Base-by-base conservation (phyloP, 1,140 invertebrate species). In the Pachyrhynchus sulphureomaculatus region DNA sequence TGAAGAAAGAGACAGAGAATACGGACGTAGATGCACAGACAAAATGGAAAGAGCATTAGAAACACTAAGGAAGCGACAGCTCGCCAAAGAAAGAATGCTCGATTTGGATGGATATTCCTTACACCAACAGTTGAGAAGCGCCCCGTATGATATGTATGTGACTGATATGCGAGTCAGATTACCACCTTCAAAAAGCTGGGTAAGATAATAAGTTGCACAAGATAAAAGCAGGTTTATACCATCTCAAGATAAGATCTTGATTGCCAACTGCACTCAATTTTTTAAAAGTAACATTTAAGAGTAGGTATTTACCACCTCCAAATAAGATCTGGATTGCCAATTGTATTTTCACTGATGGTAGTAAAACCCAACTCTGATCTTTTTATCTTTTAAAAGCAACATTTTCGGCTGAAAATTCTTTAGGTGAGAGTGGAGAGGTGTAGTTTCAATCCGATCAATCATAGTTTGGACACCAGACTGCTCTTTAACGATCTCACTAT, bases 401-500 rank as follows among this genome's bases (percentile, higher is more conserved):
- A n/a, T n/a, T n/a, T n/a, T n/a, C n/a, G n/a, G n/a, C n/a, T n/a
- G n/a, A n/a, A n/a, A n/a, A n/a, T n/a, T 15, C 21, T 44, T 4
- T 85, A 84, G 85, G 84, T 86, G 1, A 62, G 66, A 48, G 71
- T 91, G 0, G 88, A 91, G 64, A 84, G 83, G 68, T 91, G 89
- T 68, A 79, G 83, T 54, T 91, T 86, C 72, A 86, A 90, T 69
- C 87, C 88, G 1, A 78, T 80, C 48, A 88, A 87, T 59, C 82
- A 84, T n/a, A 89, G 86, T 4, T 75, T 91, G 1, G 86, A 88
- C 51, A 90, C 88, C 0, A 83, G 88, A 66, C 78, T 92, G 0
- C 78, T 88, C 2, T 90, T 92, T 72, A 87, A 88, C 58, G 89
- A 91, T 68, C 73, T 92, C 9, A 88, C 87, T 0, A 88, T 91